These are phyloP conservation scores for Coleophora flavipennella DNA, from an alignment of 2,888 invertebrate genomes.

Conservation along the genomic window DNA sequence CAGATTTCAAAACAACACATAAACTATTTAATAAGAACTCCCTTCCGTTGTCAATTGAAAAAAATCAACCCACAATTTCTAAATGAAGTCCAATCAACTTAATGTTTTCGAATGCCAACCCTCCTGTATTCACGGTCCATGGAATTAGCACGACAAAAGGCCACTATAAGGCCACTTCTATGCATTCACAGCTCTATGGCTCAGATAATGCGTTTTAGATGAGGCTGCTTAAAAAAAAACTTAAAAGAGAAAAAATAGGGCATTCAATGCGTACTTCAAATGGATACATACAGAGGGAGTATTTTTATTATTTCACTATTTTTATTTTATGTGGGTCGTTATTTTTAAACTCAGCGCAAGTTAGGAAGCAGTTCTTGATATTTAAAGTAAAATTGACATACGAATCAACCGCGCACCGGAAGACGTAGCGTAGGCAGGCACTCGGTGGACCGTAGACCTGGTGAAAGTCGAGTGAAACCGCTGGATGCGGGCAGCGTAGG, in stretches of 20 bases:
- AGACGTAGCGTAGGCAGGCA: no score
- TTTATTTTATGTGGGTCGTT: no score
- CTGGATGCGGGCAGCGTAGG: no score
- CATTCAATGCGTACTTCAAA: background rate
- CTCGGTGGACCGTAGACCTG: no score
- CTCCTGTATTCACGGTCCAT: slow-evolving; percentile 14
- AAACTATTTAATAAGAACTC: no score
- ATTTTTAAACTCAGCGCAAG: no score
- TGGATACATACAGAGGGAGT: background rate
- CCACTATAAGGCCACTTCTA: slow-evolving; percentile 15
- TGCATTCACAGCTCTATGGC: slow-evolving; percentile 9
- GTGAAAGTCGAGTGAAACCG: no score
- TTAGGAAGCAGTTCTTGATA: no score
- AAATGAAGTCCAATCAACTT: slow-evolving; percentile 1
- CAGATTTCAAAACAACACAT: no score
- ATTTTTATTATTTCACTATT: background rate
- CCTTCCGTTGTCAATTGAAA: no score
- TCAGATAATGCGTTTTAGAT: slow-evolving; percentile 40
- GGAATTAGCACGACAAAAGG: slow-evolving; percentile 24
- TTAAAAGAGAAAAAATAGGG: slow-evolving; percentile 11
- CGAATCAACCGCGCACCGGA: no score
- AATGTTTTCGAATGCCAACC: slow-evolving; percentile 4
- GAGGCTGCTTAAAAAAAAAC: slow-evolving; percentile 22
- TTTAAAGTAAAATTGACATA: no score
- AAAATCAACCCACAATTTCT: background rate